Conservation (phyloP, 2,113 vertebrate species). For the Forbesichthys agassizii region DNA sequence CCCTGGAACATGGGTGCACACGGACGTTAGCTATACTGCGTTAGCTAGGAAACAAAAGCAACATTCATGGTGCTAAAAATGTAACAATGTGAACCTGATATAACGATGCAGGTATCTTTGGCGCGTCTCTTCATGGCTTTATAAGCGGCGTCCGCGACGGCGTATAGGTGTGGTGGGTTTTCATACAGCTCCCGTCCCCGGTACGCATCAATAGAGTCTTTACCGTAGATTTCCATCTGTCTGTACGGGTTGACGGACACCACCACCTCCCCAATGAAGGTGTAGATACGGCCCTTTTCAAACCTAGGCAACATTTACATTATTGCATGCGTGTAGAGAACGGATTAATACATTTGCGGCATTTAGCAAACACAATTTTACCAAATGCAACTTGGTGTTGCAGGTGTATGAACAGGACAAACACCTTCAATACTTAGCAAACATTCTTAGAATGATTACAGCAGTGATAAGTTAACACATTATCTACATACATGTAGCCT, state of each 20-base stretch:
- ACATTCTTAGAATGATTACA: no score
- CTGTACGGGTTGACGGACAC: conserved; percentile 91
- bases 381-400: no score
- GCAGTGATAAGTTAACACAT: no score
- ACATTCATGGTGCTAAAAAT: not conserved
- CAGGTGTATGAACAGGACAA: no score
- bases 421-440: no score
- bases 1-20: conserved; percentile 67
- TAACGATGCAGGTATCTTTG: conserved; percentile 94
- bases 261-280: conserved; percentile 93
- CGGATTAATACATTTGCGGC: not conserved
- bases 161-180: conserved; percentile 88
- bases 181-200: conserved; percentile 89
- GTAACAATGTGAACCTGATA: conserved; percentile 79
- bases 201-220: conserved; percentile 79
- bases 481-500: no score
- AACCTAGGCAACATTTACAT: conserved; percentile 76
- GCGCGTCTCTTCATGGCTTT: conserved; percentile 92
- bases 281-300: conserved; percentile 87
- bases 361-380: not conserved
- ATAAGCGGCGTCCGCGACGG: conserved; percentile 88
- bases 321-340: not conserved
- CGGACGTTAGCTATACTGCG: no score
- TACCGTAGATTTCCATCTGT: conserved; percentile 83
- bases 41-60: not conserved